Conservation (phyloP, 2,888 invertebrate genomes). For the Apeira syringaria region DNA sequence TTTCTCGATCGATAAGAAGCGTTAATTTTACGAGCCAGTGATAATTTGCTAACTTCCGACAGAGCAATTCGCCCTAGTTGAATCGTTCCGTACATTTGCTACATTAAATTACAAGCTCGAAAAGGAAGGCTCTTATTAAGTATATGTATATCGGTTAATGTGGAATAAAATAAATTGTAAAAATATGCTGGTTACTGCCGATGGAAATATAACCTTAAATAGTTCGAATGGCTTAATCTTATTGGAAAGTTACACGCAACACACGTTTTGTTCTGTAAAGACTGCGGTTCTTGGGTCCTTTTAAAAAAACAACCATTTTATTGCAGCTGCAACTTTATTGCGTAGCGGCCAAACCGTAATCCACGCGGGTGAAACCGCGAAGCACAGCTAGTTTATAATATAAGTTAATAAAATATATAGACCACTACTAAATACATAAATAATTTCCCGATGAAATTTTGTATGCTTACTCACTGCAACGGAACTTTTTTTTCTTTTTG, state of each 20-base stretch:
- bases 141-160: conserved; percentile 34
- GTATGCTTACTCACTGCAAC: too few species aligned
- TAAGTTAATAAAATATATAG: too few species aligned
- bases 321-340: too few species aligned
- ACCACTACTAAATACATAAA: too few species aligned
- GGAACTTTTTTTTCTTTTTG: too few species aligned
- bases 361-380: too few species aligned
- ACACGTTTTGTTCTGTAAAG: conserved; percentile 4
- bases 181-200: conserved; percentile 6
- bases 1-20: conserved; percentile 81
- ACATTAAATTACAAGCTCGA: conserved; percentile 68
- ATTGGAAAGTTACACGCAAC: conserved; percentile 12
- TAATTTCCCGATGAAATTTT: too few species aligned
- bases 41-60: conserved; percentile 84
- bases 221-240: conserved; percentile 10
- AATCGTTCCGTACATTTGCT: conserved; percentile 75
- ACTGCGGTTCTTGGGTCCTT: too few species aligned
- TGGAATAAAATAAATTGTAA: conserved; percentile 19
- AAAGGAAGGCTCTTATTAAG: conserved; percentile 58
- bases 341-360: too few species aligned
- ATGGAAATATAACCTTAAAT: conserved; percentile 12
- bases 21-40: conserved; percentile 83
- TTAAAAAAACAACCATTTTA: too few species aligned
- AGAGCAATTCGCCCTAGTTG: conserved; percentile 75
- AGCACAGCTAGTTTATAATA: too few species aligned